Conservation (phyloP, 2,113 vertebrate species). For the Nibea albiflora region DNA sequence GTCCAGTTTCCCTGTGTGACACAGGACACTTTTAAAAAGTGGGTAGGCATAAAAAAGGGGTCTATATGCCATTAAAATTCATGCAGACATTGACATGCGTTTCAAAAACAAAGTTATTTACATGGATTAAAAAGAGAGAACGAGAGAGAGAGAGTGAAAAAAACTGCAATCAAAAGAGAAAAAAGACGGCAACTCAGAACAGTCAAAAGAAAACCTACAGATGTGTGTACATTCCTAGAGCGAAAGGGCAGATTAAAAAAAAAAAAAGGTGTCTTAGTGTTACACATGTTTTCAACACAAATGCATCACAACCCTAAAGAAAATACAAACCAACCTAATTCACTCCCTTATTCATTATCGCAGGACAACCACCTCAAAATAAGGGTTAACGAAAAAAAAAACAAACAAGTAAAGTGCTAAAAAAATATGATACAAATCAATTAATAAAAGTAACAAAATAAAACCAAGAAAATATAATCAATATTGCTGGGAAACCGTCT, state of each 20-base stretch:
- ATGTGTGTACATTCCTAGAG: slow-evolving; percentile 33
- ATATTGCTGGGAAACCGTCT: slow-evolving; percentile 23
- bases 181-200: slow-evolving; percentile 19
- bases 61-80: slow-evolving; percentile 41
- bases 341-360: slow-evolving; percentile 21
- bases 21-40: slow-evolving; percentile 1
- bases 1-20: neutral
- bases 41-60: neutral
- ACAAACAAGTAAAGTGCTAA: slow-evolving; percentile 74
- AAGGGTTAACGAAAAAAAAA: slow-evolving; percentile 34
- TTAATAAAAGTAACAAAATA: slow-evolving; percentile 57
- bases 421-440: slow-evolving; percentile 59
- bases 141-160: neutral
- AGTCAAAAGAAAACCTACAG: slow-evolving; percentile 18
- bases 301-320: slow-evolving; percentile 38
- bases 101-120: slow-evolving; percentile 71
- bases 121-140: slow-evolving; percentile 47
- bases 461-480: slow-evolving; percentile 48
- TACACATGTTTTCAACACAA: slow-evolving; percentile 37
- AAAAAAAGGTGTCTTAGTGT: slow-evolving; percentile 50
- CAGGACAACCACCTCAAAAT: slow-evolving; percentile 33
- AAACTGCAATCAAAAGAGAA: slow-evolving; percentile 24
- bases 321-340: slow-evolving; percentile 27
- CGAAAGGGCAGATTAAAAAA: slow-evolving; percentile 10
- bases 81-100: slow-evolving; percentile 73